Evolutionary conservation across 2,797 vertebrate genomes (phyloP).

Genomic region (Luscinia megarhynchos): DNA sequence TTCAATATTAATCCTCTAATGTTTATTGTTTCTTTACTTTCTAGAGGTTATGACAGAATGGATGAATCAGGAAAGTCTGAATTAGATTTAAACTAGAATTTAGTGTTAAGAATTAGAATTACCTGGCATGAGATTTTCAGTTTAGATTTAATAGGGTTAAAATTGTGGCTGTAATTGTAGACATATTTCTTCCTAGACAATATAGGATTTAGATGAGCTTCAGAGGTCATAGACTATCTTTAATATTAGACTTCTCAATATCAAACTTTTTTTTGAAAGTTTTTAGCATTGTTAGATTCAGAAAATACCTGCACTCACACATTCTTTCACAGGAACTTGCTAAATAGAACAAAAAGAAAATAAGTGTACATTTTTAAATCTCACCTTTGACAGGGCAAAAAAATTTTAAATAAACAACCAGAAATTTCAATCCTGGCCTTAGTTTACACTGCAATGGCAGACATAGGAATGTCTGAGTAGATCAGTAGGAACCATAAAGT

Average conservation of each 20-base stretch:
- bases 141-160: not conserved
- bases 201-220: not conserved
- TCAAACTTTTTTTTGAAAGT: not conserved
- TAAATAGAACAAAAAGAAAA: not conserved
- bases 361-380: not conserved
- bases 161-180: not conserved
- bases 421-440: not conserved
- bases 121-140: not conserved
- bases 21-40: slow-evolving; percentile 21
- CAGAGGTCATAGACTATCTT: not conserved
- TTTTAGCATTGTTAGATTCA: not conserved
- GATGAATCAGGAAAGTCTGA: not conserved
- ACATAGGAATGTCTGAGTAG: not conserved
- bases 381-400: not conserved
- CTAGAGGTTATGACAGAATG: not conserved
- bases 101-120: not conserved
- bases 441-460: not conserved
- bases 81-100: not conserved
- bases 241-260: not conserved
- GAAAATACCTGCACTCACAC: not conserved
- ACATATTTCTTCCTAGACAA: not conserved
- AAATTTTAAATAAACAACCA: not conserved
- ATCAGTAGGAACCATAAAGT: not conserved
- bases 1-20: slow-evolving; percentile 18
- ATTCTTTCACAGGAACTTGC: not conserved